phyloP scores from a whole-genome alignment of 2,113 vertebrate species.

The Channa argus region DNA sequence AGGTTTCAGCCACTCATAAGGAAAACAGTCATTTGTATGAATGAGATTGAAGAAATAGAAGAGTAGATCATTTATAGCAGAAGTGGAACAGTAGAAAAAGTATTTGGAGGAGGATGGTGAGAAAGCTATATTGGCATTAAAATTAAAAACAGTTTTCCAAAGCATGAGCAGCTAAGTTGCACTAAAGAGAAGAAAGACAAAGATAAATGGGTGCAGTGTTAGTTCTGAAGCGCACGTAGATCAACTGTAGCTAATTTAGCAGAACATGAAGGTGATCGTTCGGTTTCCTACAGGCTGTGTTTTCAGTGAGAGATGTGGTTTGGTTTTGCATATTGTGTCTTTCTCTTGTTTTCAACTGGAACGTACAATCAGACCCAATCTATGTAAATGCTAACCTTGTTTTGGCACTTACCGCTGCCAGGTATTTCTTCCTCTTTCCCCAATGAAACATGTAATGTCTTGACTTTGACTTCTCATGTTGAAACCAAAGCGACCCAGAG shows the following conservation, averaged over 20 bases:
- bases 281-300: conserved; percentile 36
- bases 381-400: conserved; percentile 27
- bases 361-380: conserved; percentile 22
- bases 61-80: not conserved
- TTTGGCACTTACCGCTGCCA: conserved; percentile 47
- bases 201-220: conserved; percentile 39
- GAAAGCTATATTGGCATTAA: conserved; percentile 1
- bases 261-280: conserved; percentile 38
- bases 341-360: conserved; percentile 18
- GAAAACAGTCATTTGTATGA: conserved; percentile 52
- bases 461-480: conserved; percentile 20
- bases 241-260: conserved; percentile 57
- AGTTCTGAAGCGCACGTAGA: conserved; percentile 44
- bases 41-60: conserved; percentile 27
- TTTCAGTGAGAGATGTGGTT: conserved; percentile 53
- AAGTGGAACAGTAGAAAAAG: conserved; percentile 2
- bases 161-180: conserved; percentile 39
- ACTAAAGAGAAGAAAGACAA: conserved; percentile 43
- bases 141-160: conserved; percentile 28
- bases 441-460: conserved; percentile 37
- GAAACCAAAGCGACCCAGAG: conserved; percentile 51
- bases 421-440: conserved; percentile 14
- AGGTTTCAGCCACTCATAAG: conserved; percentile 67
- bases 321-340: conserved; percentile 43
- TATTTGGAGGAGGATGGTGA: conserved; percentile 13